Evolutionary conservation across 2,113 vertebrate species (phyloP).

Genomic region (Nicator chloris): DNA sequence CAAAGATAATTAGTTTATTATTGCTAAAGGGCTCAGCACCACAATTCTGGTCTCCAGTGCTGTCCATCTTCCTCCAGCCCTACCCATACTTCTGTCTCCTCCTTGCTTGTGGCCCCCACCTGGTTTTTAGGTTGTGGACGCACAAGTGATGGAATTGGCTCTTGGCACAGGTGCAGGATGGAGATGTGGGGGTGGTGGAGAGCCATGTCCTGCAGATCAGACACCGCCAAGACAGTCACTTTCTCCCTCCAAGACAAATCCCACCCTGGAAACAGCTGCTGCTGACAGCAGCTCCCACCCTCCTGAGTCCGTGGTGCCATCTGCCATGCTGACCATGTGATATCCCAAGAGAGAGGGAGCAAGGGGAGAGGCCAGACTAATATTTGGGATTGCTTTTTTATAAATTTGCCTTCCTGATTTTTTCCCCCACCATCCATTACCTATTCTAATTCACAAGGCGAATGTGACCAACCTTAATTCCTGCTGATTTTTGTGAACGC

Average conservation of each 20-base stretch:
- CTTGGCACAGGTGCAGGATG: not conserved
- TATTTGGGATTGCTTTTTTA: not conserved
- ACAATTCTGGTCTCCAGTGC: not conserved
- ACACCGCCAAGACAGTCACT: not conserved
- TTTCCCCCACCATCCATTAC: not conserved
- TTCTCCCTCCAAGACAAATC: not conserved
- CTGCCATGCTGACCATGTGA: not conserved
- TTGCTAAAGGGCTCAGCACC: not conserved
- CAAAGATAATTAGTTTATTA: not conserved
- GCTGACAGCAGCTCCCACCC: not conserved
- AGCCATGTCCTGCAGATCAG: not conserved
- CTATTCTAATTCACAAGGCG: not conserved
- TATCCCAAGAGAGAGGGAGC: not conserved
- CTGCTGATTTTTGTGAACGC: not conserved
- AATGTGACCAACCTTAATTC: not conserved
- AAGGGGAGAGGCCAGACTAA: not conserved
- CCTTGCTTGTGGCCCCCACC: not conserved
- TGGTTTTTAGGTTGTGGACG: not conserved
- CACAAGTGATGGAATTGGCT: not conserved
- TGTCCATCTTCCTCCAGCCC: not conserved
- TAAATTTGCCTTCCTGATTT: not conserved
- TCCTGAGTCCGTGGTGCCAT: fast-evolving
- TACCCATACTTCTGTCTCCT: not conserved
- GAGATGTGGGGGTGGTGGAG: not conserved
- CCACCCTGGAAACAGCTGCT: not conserved